phyloP scores from a whole-genome alignment of 2,888 invertebrate species.

The Drosophila neonasuta region DNA sequence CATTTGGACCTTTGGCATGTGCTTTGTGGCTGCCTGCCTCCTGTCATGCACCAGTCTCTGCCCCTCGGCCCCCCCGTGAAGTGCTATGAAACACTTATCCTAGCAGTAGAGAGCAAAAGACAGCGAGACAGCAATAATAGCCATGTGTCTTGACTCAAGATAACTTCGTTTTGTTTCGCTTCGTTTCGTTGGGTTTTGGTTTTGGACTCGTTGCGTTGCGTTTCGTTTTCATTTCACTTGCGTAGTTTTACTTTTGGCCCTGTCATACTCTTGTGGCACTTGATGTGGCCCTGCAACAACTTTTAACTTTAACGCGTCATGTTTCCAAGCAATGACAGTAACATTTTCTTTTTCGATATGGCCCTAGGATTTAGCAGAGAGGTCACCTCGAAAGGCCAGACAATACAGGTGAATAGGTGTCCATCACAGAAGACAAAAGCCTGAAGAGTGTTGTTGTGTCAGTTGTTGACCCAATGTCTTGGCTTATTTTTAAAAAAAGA shows the following conservation, averaged over 20 bases:
- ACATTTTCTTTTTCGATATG: constrained; percentile 54
- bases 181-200: not conserved
- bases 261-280: constrained; percentile 44
- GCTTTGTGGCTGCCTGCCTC: constrained; percentile 37
- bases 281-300: constrained; percentile 53
- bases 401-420: constrained; percentile 30
- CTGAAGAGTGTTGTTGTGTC: not conserved
- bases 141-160: constrained; percentile 58
- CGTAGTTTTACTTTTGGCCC: constrained; percentile 43
- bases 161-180: constrained; percentile 69
- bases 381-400: constrained; percentile 32
- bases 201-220: constrained; percentile 57
- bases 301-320: constrained; percentile 69
- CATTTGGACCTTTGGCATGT: constrained; percentile 54
- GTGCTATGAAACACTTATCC: constrained; percentile 57
- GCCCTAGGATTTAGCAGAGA: constrained; percentile 44
- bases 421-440: constrained; percentile 2
- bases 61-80: constrained; percentile 2
- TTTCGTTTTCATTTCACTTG: constrained; percentile 69
- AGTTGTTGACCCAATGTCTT: constrained; percentile 39
- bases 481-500: constrained; percentile 16
- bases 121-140: constrained; percentile 50
- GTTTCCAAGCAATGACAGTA: constrained; percentile 50
- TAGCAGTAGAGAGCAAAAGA: constrained; percentile 1
- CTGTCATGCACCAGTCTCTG: not conserved